Evolutionary conservation across 2,113 vertebrate genomes (phyloP), one percentile per base, ranked within the genome.

Genomic region (Megalops atlanticus): DNA sequence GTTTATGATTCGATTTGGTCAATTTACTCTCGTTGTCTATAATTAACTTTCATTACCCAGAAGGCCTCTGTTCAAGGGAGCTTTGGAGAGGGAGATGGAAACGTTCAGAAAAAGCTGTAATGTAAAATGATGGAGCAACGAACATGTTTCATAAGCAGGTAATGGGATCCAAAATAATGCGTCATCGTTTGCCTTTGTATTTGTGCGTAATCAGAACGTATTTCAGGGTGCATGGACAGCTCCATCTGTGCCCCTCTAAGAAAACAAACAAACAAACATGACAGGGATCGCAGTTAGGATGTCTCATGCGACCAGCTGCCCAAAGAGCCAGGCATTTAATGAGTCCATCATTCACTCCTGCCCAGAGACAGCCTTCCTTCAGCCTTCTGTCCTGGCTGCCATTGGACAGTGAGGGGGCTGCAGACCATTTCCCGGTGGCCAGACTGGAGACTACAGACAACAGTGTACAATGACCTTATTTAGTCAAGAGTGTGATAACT

Each of bases 381-480:
- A 64, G 69, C 36, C 71, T 58, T 36, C 72, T 43, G 69, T 35
- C 45, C 18, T 6, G 45, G 1, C 77, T 83, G 31, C 24, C 71
- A 83, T 83, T 83, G 82, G 82, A 68, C 70, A 69, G 41, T 69
- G 49, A 77, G 36, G 15, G 78, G 78, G 77, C 77, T 80, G 86
- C 80, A 82, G 81, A 84, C 18, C 41, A 69, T 77, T 78, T 73
- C 85, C 54, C 35, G 72, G 40, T 70, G 49, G 52, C 39, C 69
- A 76, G 58, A 54, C 38, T 68, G 49, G 79, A 84, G 84, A 74
- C 84, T 82, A 80, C 69, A 84, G 72, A 88, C 81, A 85, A 76
- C 79, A 81, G 81, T 81, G 33, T 83, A 81, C 14, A 74, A 91
- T 92, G 85, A 73, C 93, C 92, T 90, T 94, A 93, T 94, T 91